phyloP scores from a whole-genome alignment of 2,113 vertebrate species.

The Esox niger region DNA sequence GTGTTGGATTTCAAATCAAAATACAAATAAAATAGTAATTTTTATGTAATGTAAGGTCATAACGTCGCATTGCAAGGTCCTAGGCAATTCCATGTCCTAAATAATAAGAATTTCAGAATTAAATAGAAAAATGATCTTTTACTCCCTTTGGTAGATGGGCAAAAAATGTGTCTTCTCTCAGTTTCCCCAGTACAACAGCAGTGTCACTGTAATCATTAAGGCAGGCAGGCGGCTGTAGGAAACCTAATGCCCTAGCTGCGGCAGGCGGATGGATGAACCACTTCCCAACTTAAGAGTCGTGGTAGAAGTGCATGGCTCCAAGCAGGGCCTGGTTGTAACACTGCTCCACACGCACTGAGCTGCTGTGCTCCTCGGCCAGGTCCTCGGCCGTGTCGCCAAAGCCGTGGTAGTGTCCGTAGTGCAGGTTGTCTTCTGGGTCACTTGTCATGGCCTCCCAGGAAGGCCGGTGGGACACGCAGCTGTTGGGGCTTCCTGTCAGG shows the following conservation, averaged over 20 bases:
- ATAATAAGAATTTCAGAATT: slow-evolving; percentile 12
- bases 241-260: background rate
- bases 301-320: slow-evolving; percentile 79
- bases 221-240: slow-evolving; percentile 20
- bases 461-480: slow-evolving; percentile 74
- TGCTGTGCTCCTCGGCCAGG: slow-evolving; percentile 81
- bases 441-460: slow-evolving; percentile 57
- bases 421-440: slow-evolving; percentile 76
- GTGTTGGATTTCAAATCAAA: no score
- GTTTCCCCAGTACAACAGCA: slow-evolving; percentile 13
- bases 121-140: slow-evolving; percentile 17
- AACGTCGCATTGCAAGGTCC: no score
- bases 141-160: slow-evolving; percentile 53
- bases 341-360: slow-evolving; percentile 69
- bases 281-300: slow-evolving; percentile 71
- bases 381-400: slow-evolving; percentile 96
- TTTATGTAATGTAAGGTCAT: no score
- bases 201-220: slow-evolving; percentile 29
- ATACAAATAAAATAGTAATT: no score
- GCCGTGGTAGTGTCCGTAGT: slow-evolving; percentile 92
- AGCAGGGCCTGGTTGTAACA: slow-evolving; percentile 70
- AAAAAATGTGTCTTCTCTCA: background rate
- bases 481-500: slow-evolving; percentile 79
- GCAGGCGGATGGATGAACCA: background rate
- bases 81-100: no score